These are phyloP conservation scores for Zosterops lateralis DNA, from an alignment of 2,113 vertebrate species.

Conservation along the genomic window DNA sequence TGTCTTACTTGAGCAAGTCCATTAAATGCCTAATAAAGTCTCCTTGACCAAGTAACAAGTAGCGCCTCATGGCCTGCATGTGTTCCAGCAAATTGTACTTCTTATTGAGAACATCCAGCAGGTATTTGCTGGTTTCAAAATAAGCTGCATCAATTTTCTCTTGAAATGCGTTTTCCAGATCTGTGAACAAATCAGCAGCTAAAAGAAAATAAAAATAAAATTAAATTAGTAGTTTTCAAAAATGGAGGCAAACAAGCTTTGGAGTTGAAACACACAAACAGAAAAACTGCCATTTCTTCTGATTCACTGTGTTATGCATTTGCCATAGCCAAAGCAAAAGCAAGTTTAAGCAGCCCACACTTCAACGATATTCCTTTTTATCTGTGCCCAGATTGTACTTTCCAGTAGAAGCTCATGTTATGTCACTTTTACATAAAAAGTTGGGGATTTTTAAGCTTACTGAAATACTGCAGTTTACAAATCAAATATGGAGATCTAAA, in stretches of 20 bases:
- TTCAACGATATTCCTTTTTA: background rate
- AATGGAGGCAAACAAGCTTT: background rate
- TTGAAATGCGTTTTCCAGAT: constrained; percentile 94
- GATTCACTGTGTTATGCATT: background rate
- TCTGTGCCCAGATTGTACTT: background rate
- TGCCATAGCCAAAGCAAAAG: background rate
- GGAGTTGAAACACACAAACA: background rate
- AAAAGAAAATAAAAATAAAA: background rate
- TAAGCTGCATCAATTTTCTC: constrained; percentile 95
- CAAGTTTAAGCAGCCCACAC: background rate
- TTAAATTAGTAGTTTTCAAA: background rate
- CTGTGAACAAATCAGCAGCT: constrained; percentile 91
- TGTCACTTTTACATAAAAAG: background rate
- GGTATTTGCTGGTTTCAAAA: constrained; percentile 94
- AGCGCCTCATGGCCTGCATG: constrained; percentile 95
- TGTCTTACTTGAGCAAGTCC: constrained; percentile 94
- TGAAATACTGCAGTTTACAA: background rate
- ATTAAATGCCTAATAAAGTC: constrained; percentile 98
- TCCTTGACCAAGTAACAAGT: constrained; percentile 95
- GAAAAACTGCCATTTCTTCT: background rate
- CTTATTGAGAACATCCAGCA: constrained; percentile 90
- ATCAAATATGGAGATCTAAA: background rate
- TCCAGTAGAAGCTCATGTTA: background rate
- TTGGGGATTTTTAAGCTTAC: background rate
- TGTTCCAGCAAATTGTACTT: constrained; percentile 95